Percentiles rank a stretch among this genome's conserved stretches.
Evolutionary conservation across 2,888 invertebrate genomes (phyloP).

Genomic region (Panopea generosa): DNA sequence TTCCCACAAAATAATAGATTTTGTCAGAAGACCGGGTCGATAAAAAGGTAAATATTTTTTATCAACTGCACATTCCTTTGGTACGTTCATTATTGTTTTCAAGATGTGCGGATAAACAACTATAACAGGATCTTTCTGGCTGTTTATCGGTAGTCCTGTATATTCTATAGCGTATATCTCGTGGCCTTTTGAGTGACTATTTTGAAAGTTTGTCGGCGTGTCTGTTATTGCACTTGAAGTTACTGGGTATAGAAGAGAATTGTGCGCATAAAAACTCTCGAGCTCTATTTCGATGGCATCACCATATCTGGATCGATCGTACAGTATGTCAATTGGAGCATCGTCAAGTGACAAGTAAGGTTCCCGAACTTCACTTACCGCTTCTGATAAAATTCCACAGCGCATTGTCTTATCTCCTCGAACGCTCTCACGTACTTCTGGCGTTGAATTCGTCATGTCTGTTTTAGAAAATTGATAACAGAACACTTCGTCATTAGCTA

Average conservation of each 20-base stretch:
- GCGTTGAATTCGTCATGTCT: background rate
- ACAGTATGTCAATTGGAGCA: background rate
- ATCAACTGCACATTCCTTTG: background rate
- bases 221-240: background rate
- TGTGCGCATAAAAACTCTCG: background rate
- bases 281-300: too few relatives aligned
- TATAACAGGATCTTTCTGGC: background rate
- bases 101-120: background rate
- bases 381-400: too few relatives aligned
- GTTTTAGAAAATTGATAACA: background rate
- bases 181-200: background rate
- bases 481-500: background rate
- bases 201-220: background rate
- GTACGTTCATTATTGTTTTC: background rate
- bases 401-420: too few relatives aligned
- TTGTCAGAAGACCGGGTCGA: background rate
- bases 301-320: too few relatives aligned
- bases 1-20: background rate
- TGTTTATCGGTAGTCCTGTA: background rate
- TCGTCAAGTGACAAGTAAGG: background rate
- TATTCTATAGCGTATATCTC: background rate
- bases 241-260: background rate
- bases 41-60: background rate
- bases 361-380: background rate
- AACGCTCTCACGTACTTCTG: background rate